Conservation (phyloP, 2,888 invertebrate species). For the Ormyrus thymus region DNA sequence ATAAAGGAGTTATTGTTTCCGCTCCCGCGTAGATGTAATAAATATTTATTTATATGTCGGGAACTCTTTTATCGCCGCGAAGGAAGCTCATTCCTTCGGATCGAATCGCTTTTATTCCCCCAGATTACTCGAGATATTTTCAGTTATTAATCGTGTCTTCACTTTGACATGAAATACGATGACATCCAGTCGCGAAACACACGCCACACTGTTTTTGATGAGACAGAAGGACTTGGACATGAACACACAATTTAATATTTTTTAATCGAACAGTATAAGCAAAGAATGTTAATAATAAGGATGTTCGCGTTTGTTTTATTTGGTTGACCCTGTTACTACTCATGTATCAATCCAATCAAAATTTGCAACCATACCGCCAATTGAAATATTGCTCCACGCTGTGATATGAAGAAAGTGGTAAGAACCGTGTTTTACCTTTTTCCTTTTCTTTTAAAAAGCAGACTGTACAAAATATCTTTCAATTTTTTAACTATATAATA, state of each 20-base stretch:
- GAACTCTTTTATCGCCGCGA: not conserved
- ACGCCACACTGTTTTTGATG: constrained; percentile 19
- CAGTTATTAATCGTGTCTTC: constrained; percentile 3
- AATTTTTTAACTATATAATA: constrained; percentile 35
- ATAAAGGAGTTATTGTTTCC: constrained; percentile 37
- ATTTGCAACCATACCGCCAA: constrained; percentile 65
- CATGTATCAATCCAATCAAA: constrained; percentile 65
- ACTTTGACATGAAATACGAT: not conserved
- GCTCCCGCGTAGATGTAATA: constrained; percentile 13
- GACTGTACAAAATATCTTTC: constrained; percentile 42
- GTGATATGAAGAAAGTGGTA: constrained; percentile 70
- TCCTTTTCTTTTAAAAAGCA: constrained; percentile 40
- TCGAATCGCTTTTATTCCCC: constrained; percentile 3
- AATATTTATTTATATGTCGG: constrained; percentile 35
- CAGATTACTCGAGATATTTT: constrained; percentile 11
- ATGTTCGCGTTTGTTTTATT: constrained; percentile 68
- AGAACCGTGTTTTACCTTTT: constrained; percentile 63
- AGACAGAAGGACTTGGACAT: not conserved
- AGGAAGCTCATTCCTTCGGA: not conserved
- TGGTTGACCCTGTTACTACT: constrained; percentile 68
- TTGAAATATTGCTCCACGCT: constrained; percentile 67
- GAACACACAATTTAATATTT: constrained; percentile 30
- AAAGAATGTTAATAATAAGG: constrained; percentile 66
- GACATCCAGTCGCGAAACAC: constrained; percentile 4
- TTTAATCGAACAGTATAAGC: constrained; percentile 49